Percentiles rank a stretch among this genome's conserved stretches.
Conservation (phyloP, 2,888 invertebrate genomes). For the Meandrusa payeni region DNA sequence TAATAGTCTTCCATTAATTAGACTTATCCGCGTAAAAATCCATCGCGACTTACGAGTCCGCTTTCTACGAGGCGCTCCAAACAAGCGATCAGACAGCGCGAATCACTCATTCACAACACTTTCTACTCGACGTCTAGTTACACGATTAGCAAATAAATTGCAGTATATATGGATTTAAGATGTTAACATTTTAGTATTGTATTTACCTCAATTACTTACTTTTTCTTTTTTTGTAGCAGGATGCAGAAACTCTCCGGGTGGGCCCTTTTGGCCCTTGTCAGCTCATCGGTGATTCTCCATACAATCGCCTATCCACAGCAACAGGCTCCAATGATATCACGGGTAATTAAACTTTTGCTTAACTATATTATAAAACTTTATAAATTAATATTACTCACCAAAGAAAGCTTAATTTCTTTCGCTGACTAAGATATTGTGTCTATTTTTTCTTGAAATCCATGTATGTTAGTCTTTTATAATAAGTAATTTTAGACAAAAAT, state of each 20-base stretch:
- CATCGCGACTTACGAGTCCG: conserved; percentile 53
- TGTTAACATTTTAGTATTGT: conserved; percentile 30
- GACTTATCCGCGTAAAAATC: conserved; percentile 56
- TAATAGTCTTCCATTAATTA: conserved; percentile 60
- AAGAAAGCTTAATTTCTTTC: no score
- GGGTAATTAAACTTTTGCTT: conserved; percentile 44
- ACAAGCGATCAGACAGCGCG: conserved; percentile 70
- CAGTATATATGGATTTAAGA: conserved; percentile 35
- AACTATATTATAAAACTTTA: background rate
- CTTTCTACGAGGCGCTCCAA: conserved; percentile 70
- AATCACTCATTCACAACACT: conserved; percentile 76
- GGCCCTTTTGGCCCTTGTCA: conserved; percentile 85
- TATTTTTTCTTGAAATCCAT: no score
- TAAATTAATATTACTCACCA: no score
- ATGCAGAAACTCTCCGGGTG: conserved; percentile 84
- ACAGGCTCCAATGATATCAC: conserved; percentile 67
- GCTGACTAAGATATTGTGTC: no score
- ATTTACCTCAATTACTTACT: conserved; percentile 33
- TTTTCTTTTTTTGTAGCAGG: conserved; percentile 56
- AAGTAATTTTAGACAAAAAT: background rate
- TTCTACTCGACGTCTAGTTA: conserved; percentile 68
- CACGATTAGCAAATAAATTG: conserved; percentile 56
- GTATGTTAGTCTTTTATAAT: no score
- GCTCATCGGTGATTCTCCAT: conserved; percentile 83
- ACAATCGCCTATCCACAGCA: conserved; percentile 84